A percentile compares a stretch with the other conserved stretches of the same genome.
These are phyloP conservation scores for Xiphophorus birchmanni DNA, from an alignment of 2,797 vertebrate species.

Conservation along the genomic window DNA sequence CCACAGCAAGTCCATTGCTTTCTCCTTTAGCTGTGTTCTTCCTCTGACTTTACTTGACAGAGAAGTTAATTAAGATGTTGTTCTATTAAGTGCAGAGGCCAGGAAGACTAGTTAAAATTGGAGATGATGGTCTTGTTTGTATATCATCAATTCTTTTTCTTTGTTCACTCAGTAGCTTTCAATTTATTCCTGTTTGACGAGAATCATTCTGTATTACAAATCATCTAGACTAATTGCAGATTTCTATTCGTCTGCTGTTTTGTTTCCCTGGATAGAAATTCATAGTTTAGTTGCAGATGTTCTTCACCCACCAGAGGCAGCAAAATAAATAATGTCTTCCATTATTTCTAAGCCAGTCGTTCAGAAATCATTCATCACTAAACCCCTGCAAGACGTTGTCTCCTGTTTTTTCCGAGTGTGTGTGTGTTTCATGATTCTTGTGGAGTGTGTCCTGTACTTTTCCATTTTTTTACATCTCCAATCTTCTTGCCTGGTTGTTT, in stretches of 20 bases:
- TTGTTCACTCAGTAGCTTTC: not conserved
- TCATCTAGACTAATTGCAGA: not conserved
- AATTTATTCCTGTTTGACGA: not conserved
- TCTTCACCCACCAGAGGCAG: conserved; percentile 60
- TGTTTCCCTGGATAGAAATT: conserved; percentile 46
- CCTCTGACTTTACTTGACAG: conserved; percentile 46
- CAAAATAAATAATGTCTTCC: conserved; percentile 63
- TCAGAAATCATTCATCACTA: conserved; percentile 69
- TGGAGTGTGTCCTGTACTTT: not conserved
- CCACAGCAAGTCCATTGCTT: conserved; percentile 47
- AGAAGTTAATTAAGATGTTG: conserved; percentile 38
- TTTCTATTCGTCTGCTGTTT: not conserved
- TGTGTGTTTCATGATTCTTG: conserved; percentile 13
- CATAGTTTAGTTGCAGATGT: conserved; percentile 58
- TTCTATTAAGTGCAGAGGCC: conserved; percentile 45
- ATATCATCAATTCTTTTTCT: not conserved
- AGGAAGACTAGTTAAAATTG: conserved; percentile 17
- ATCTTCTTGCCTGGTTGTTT: conserved; percentile 22
- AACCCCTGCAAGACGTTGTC: conserved; percentile 51
- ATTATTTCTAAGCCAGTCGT: conserved; percentile 40
- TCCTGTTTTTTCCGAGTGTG: conserved; percentile 32
- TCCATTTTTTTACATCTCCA: not conserved
- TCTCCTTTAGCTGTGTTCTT: conserved; percentile 49
- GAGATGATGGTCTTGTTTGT: conserved; percentile 22
- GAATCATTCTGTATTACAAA: not conserved